A percentile compares a stretch with the other conserved stretches of the same genome.
Conservation (phyloP, 2,797 vertebrate species). For the Clamator glandarius region DNA sequence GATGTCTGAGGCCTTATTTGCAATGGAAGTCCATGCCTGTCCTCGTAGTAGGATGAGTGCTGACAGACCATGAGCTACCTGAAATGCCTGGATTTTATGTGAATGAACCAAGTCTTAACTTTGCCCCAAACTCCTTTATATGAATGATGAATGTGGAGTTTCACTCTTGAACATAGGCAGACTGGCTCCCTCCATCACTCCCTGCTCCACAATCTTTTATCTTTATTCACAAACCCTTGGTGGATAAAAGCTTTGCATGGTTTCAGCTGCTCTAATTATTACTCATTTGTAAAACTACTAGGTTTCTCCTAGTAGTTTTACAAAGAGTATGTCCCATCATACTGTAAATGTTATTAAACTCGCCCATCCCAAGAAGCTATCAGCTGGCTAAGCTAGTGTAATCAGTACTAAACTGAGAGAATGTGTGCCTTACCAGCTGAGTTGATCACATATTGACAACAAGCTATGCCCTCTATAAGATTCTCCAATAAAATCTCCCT, state of each 20-base stretch:
- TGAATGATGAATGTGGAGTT: constrained; percentile 3
- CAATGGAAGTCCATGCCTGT: constrained; percentile 40
- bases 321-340: background rate
- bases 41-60: background rate
- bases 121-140: constrained; percentile 32
- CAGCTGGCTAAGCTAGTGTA: background rate
- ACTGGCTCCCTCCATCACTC: background rate
- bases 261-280: constrained; percentile 63
- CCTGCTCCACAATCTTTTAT: constrained; percentile 61
- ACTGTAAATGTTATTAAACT: background rate
- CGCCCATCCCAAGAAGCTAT: background rate
- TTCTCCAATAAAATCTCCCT: background rate
- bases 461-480: background rate
- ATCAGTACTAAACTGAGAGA: background rate
- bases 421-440: background rate
- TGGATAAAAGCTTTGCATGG: constrained; percentile 39
- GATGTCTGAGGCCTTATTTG: constrained; percentile 41
- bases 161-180: background rate
- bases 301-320: no score
- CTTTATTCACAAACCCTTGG: constrained; percentile 53
- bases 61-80: background rate
- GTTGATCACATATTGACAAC: background rate
- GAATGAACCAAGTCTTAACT: constrained; percentile 14
- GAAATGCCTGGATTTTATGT: background rate
- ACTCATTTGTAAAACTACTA: no score